phyloP scores from a whole-genome alignment of 2,797 vertebrate genomes.

The Melanogrammus aeglefinus region DNA sequence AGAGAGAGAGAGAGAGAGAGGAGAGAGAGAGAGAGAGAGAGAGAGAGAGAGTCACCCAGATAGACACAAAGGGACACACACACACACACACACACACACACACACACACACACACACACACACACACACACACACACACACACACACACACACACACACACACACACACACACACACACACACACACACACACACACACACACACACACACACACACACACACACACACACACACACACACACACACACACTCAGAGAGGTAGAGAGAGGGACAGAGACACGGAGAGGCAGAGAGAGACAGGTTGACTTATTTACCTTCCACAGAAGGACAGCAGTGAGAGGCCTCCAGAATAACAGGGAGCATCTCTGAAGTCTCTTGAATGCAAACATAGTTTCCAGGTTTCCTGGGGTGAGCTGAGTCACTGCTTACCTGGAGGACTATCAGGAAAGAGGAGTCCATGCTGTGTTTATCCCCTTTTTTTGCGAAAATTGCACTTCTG shows the following conservation, averaged over 20 bases:
- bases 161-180: neutral
- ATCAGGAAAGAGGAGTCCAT: neutral
- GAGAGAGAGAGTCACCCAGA: no score
- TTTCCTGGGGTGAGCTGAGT: neutral
- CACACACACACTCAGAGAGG: neutral
- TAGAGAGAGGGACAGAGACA: neutral
- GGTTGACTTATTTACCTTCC: conserved; percentile 48
- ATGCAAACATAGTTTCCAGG: neutral
- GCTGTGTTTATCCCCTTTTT: neutral
- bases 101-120: neutral
- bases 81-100: neutral
- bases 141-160: neutral
- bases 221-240: no score
- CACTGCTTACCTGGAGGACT: neutral
- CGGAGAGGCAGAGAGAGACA: neutral
- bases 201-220: no score
- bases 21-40: neutral
- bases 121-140: neutral
- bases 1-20: no score
- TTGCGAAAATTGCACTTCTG: neutral
- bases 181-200: no score
- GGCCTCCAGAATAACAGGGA: conserved; percentile 6
- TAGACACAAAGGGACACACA: no score
- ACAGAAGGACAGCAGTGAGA: conserved; percentile 18
- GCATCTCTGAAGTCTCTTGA: neutral